A percentile compares a stretch with the other conserved stretches of the same genome.
Evolutionary conservation across 2,113 vertebrate genomes (phyloP).

Genomic region (Zootoca vivipara): DNA sequence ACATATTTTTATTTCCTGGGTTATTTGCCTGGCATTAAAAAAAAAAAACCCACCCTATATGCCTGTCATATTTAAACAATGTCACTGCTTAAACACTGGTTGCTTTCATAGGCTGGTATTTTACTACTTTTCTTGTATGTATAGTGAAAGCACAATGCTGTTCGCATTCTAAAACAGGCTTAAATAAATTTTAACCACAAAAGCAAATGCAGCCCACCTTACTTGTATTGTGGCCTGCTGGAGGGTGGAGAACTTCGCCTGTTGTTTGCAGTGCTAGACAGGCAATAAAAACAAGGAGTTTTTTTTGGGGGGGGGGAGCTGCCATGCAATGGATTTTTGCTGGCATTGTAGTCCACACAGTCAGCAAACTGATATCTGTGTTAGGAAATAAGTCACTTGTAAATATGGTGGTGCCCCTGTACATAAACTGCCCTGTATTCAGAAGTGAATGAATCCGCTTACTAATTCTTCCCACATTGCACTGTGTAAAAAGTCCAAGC

Average conservation of each 20-base stretch:
- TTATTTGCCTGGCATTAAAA: constrained; percentile 43
- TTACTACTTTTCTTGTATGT: constrained; percentile 23
- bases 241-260: not conserved
- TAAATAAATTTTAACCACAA: not conserved
- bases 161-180: not conserved
- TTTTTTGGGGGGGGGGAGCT: not conserved
- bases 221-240: not conserved
- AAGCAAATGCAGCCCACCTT: not conserved
- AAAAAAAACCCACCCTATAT: not conserved
- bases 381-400: constrained; percentile 14
- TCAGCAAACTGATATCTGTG: not conserved
- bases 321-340: not conserved
- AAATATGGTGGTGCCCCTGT: constrained; percentile 3
- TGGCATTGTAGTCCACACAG: not conserved
- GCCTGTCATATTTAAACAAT: constrained; percentile 16
- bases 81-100: too few relatives aligned
- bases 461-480: constrained; percentile 4
- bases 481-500: not conserved
- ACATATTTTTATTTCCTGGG: constrained; percentile 50
- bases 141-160: not conserved
- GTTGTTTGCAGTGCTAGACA: not conserved
- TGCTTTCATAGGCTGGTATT: not conserved
- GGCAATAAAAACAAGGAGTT: not conserved
- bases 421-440: constrained; percentile 26
- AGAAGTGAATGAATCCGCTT: constrained; percentile 3